Conservation (phyloP, 2,113 vertebrate species). For the Heloderma charlesbogerti region DNA sequence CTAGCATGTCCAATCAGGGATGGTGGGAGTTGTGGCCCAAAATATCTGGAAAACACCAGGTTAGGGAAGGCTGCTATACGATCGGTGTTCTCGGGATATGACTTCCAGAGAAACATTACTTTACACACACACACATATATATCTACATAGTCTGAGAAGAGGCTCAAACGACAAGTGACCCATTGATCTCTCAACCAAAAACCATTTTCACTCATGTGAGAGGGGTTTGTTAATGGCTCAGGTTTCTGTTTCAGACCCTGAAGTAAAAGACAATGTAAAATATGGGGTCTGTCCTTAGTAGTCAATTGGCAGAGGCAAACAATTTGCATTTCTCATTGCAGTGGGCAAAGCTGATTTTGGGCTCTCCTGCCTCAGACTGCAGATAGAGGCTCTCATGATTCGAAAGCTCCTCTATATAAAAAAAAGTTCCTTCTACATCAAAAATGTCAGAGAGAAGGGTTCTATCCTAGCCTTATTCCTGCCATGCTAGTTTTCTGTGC, state of each 20-base stretch:
- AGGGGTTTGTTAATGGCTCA: slow-evolving; percentile 53
- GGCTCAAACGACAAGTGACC: slow-evolving; percentile 62
- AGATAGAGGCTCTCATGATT: neutral
- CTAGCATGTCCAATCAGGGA: too few relatives aligned
- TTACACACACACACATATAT: slow-evolving; percentile 56
- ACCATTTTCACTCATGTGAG: slow-evolving; percentile 58
- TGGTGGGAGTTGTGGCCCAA: too few relatives aligned
- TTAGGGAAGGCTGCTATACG: slow-evolving; percentile 35
- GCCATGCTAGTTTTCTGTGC: neutral
- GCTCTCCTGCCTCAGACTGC: neutral
- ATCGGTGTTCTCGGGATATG: slow-evolving; percentile 43
- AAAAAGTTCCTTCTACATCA: neutral
- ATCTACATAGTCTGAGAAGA: slow-evolving; percentile 67
- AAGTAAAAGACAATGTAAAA: slow-evolving; percentile 64
- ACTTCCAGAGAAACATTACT: slow-evolving; percentile 39
- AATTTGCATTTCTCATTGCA: neutral
- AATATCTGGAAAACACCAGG: too few relatives aligned
- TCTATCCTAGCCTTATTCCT: neutral
- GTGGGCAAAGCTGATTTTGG: neutral
- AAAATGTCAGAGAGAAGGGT: neutral
- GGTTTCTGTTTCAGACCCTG: slow-evolving; percentile 54
- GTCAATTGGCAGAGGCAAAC: slow-evolving; percentile 37
- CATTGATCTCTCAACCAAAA: slow-evolving; percentile 61
- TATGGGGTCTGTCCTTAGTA: slow-evolving; percentile 58
- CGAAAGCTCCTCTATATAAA: neutral